Percentiles rank a stretch among this genome's conserved stretches.
phyloP scores from a whole-genome alignment of 1,140 invertebrate species.

The Aethina tumida region DNA sequence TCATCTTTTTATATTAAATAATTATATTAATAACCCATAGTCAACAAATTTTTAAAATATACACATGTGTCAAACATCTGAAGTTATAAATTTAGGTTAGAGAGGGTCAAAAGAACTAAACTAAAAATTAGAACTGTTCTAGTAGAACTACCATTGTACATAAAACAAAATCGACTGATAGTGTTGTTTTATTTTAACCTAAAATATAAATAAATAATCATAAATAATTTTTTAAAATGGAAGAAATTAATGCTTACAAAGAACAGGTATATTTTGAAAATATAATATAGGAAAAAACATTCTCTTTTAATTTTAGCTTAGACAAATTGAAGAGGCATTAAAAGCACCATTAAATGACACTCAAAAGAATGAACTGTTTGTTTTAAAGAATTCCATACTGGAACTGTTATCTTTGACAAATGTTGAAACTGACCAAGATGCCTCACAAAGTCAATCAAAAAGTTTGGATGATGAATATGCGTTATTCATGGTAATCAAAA shows the following conservation, averaged over 20 bases:
- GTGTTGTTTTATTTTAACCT: no score
- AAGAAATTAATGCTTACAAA: constrained; percentile 8
- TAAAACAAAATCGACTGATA: no score
- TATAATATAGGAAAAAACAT: no score
- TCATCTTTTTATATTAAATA: constrained; percentile 6
- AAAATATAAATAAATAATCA: constrained; percentile 1
- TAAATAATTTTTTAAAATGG: not conserved
- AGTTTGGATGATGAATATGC: constrained; percentile 55
- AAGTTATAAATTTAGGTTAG: not conserved
- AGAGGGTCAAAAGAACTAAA: constrained; percentile 8
- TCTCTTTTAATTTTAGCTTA: constrained; percentile 42
- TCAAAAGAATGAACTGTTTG: constrained; percentile 47
- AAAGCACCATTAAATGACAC: constrained; percentile 36
- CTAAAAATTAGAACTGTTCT: not conserved
- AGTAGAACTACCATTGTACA: not conserved
- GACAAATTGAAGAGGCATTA: constrained; percentile 49
- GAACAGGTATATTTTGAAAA: constrained; percentile 7
- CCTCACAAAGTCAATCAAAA: constrained; percentile 26
- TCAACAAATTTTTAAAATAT: not conserved
- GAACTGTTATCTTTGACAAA: constrained; percentile 55
- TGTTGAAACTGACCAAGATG: constrained; percentile 34
- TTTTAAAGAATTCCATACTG: constrained; percentile 49
- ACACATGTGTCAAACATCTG: not conserved
- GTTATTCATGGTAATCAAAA: constrained; percentile 47
- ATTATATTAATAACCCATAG: not conserved